phyloP scores from a whole-genome alignment of 2,888 invertebrate species.

The Meganola albula region DNA sequence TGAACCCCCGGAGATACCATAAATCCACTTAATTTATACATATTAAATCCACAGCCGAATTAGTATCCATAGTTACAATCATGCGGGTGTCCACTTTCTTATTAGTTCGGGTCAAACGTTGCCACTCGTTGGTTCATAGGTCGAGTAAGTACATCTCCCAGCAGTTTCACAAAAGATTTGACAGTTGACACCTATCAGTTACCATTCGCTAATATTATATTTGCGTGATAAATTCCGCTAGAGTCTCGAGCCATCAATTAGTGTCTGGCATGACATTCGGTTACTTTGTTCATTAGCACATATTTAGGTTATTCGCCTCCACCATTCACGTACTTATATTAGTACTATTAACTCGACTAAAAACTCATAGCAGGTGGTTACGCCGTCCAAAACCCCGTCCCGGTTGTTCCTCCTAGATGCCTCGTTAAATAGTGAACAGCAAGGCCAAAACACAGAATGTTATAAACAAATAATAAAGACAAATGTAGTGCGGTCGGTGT shows the following conservation, averaged over 20 bases:
- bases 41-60: conserved; percentile 48
- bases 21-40: conserved; percentile 49
- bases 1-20: conserved; percentile 35
- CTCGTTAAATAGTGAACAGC: too few species aligned
- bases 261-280: conserved; percentile 39
- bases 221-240: conserved; percentile 41
- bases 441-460: too few species aligned
- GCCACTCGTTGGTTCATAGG: conserved; percentile 35
- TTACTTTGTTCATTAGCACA: conserved; percentile 30
- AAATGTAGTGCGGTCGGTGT: conserved; percentile 44
- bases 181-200: conserved; percentile 39
- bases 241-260: conserved; percentile 44
- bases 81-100: conserved; percentile 69
- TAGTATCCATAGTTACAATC: conserved; percentile 35
- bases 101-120: conserved; percentile 52
- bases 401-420: too few species aligned
- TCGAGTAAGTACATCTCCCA: conserved; percentile 24
- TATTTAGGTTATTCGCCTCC: conserved; percentile 19
- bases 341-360: too few species aligned
- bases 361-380: too few species aligned
- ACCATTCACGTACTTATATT: conserved; percentile 5
- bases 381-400: too few species aligned
- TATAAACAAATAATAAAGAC: conserved; percentile 37
- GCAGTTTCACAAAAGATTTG: conserved; percentile 31
- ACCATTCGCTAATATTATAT: conserved; percentile 22